phyloP scores from a whole-genome alignment of 2,797 vertebrate species.

The Tolypeutes matacus region DNA sequence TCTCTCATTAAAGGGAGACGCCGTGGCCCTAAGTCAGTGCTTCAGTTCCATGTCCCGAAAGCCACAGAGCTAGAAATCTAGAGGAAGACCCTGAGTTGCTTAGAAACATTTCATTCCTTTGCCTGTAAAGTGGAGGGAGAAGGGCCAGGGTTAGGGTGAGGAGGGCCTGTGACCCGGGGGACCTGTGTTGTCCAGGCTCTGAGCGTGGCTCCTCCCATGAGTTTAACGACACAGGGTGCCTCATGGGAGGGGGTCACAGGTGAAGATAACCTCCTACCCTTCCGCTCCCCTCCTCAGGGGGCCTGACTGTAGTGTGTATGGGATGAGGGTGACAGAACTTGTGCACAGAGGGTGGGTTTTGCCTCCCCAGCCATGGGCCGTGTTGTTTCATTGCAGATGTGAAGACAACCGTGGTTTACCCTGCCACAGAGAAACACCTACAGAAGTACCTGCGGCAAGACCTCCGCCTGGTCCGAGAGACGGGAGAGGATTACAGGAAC shows the following conservation, averaged over 20 bases:
- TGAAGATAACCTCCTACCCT: not conserved
- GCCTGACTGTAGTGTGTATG: no score
- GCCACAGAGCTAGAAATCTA: not conserved
- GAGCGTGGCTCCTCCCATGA: not conserved
- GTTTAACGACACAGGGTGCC: not conserved
- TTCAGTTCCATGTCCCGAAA: slow-evolving; percentile 29
- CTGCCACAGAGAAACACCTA: slow-evolving; percentile 96
- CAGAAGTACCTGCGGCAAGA: slow-evolving; percentile 95
- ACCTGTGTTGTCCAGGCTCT: not conserved
- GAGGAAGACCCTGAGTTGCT: not conserved
- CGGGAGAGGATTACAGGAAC: slow-evolving; percentile 90
- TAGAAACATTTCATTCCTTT: not conserved
- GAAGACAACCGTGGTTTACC: slow-evolving; percentile 95
- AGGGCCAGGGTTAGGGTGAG: not conserved
- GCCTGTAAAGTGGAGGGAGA: not conserved
- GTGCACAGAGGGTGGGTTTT: not conserved
- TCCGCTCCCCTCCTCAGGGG: not conserved
- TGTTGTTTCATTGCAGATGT: slow-evolving; percentile 89
- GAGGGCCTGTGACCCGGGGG: not conserved
- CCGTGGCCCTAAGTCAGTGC: not conserved
- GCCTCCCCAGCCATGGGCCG: not conserved
- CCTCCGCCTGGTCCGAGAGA: slow-evolving; percentile 92
- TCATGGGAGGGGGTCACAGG: not conserved
- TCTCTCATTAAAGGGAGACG: not conserved
- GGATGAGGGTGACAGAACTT: not conserved